Evolutionary conservation across 2,888 invertebrate genomes (phyloP).

Genomic region (Nycteola revayana): DNA sequence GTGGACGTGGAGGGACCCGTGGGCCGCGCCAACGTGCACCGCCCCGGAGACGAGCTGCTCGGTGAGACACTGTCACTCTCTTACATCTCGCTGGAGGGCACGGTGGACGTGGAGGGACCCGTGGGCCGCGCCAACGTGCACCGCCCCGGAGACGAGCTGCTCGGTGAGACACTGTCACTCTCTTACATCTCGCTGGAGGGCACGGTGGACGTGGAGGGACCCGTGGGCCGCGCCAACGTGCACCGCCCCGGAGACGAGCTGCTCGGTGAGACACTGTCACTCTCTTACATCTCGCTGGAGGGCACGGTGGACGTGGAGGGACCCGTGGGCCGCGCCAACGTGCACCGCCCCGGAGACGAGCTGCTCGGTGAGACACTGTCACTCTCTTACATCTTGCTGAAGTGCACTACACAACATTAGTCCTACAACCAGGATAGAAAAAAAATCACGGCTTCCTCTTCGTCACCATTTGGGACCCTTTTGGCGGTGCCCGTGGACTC

Average conservation of each 20-base stretch:
- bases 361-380: no score
- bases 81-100: slow-evolving; percentile 88
- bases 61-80: no score
- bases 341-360: slow-evolving; percentile 96
- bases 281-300: slow-evolving; percentile 97
- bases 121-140: slow-evolving; percentile 95
- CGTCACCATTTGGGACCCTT: no score
- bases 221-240: slow-evolving; percentile 95
- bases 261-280: no score
- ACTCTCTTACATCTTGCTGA: slow-evolving; percentile 97
- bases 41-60: slow-evolving; percentile 86
- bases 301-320: slow-evolving; percentile 99
- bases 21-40: slow-evolving; percentile 92
- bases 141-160: slow-evolving; percentile 84
- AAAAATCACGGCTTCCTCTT: no score
- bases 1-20: slow-evolving; percentile 99
- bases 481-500: no score
- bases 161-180: no score
- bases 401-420: no score
- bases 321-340: slow-evolving; percentile 96
- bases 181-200: slow-evolving; percentile 98
- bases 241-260: slow-evolving; percentile 98
- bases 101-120: slow-evolving; percentile 99
- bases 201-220: slow-evolving; percentile 99
- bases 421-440: no score